Percentiles rank a stretch among this genome's conserved stretches.
These are phyloP conservation scores for Gryllus longicercus DNA, from an alignment of 2,888 invertebrate species.

Conservation along the genomic window DNA sequence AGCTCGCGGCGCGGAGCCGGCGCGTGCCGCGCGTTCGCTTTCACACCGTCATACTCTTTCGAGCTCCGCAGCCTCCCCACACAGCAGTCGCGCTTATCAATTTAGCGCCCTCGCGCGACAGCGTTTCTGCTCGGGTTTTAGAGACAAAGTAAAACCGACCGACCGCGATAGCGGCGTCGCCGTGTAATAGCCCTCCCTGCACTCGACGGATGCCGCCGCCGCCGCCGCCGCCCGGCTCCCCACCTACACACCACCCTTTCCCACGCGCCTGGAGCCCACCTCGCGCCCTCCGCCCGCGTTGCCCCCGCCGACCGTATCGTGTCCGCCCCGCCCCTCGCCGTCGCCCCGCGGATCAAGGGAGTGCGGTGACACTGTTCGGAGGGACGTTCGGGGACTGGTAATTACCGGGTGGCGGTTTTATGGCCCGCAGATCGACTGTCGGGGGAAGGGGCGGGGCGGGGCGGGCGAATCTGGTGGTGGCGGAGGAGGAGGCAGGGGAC, in stretches of 20 bases:
- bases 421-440: conserved; percentile 6
- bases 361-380: not conserved
- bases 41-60: not conserved
- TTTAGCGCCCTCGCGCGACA: not conserved
- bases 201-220: too few relatives aligned
- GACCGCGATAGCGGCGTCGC: too few relatives aligned
- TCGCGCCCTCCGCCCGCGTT: too few relatives aligned
- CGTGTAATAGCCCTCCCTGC: too few relatives aligned
- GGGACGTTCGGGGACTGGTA: not conserved
- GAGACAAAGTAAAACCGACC: not conserved
- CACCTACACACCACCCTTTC: too few relatives aligned
- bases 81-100: not conserved
- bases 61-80: not conserved
- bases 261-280: too few relatives aligned
- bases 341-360: too few relatives aligned
- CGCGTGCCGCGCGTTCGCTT: not conserved
- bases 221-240: too few relatives aligned
- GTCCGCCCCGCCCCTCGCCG: too few relatives aligned
- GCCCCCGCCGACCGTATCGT: too few relatives aligned
- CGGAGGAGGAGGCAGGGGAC: too few relatives aligned
- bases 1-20: too few relatives aligned
- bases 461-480: not conserved
- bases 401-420: not conserved
- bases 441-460: not conserved
- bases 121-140: not conserved